Evolutionary conservation across 2,113 vertebrate genomes (phyloP).

Genomic region (Melanotaenia duboulayi): DNA sequence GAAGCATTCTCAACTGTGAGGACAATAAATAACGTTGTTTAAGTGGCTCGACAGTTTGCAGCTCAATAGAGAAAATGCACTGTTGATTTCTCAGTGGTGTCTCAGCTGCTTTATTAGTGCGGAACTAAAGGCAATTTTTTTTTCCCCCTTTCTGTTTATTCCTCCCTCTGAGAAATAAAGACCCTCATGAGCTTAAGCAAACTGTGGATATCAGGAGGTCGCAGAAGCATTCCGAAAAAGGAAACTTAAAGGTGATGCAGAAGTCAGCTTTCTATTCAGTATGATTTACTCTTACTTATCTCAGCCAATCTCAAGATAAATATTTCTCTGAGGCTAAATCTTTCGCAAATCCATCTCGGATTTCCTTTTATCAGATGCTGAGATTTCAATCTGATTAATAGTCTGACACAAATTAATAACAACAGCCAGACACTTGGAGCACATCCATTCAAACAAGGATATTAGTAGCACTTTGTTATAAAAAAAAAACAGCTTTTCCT

Average conservation of each 20-base stretch:
- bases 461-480: conserved; percentile 41
- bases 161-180: conserved; percentile 11
- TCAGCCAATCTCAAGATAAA: background rate
- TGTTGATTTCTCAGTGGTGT: conserved; percentile 63
- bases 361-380: background rate
- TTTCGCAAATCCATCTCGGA: background rate
- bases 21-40: conserved; percentile 54
- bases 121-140: conserved; percentile 24
- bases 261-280: conserved; percentile 13
- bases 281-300: background rate
- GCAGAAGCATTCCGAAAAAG: conserved; percentile 32
- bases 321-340: background rate
- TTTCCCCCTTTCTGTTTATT: conserved; percentile 26
- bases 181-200: conserved; percentile 22
- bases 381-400: background rate
- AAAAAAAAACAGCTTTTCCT: conserved; percentile 62
- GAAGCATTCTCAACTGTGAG: conserved; percentile 38
- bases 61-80: conserved; percentile 53
- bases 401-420: background rate
- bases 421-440: conserved; percentile 15
- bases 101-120: conserved; percentile 55
- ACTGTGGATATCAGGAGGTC: conserved; percentile 34
- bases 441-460: conserved; percentile 32
- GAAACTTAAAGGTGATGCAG: conserved; percentile 26
- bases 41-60: conserved; percentile 41